These are phyloP conservation scores for Pipa parva DNA, from an alignment of 2,113 vertebrate genomes.

Conservation along the genomic window DNA sequence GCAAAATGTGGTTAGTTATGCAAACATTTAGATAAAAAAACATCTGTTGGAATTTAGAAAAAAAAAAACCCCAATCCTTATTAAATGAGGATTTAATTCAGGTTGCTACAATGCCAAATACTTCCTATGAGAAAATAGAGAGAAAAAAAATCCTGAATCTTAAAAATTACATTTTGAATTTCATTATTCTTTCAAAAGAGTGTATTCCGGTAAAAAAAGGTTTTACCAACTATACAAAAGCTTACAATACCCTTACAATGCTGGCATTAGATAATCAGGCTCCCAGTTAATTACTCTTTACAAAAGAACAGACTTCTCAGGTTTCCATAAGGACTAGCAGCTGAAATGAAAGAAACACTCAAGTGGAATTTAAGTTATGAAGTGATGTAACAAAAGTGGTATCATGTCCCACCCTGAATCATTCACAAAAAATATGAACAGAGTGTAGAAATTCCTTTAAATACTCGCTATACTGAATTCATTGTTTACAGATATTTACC, in stretches of 20 bases:
- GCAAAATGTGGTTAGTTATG: slow-evolving; percentile 13
- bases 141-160: slow-evolving; percentile 4
- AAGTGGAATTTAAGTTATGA: not conserved
- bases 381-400: no score
- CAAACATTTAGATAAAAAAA: slow-evolving; percentile 37
- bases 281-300: no score
- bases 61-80: slow-evolving; percentile 22
- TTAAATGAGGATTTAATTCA: slow-evolving; percentile 37
- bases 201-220: not conserved
- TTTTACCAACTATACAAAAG: slow-evolving; percentile 6
- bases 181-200: not conserved
- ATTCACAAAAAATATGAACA: not conserved
- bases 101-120: slow-evolving; percentile 15
- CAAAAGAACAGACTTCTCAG: not conserved
- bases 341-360: not conserved
- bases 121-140: slow-evolving; percentile 15
- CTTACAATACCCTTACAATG: not conserved
- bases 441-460: no score
- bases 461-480: no score
- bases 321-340: no score
- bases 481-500: no score
- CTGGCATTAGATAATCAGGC: not conserved
- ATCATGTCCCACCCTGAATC: no score
- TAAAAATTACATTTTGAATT: not conserved
- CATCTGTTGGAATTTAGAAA: slow-evolving; percentile 39